These are phyloP conservation scores for Zonitis immaculata DNA, from an alignment of 2,888 invertebrate genomes.

Conservation along the genomic window DNA sequence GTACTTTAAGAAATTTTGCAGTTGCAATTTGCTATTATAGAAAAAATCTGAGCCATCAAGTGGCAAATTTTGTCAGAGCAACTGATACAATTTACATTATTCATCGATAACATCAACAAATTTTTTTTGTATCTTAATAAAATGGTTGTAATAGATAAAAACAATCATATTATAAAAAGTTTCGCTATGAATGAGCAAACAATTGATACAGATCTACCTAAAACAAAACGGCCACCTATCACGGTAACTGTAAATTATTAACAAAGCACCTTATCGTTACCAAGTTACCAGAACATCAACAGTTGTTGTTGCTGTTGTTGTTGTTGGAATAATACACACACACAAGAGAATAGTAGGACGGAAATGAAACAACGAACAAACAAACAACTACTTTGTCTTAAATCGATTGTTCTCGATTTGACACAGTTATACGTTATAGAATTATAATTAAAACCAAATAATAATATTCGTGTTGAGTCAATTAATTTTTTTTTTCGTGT, in stretches of 20 bases:
- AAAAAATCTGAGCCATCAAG: no score
- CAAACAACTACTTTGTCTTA: conserved; percentile 18
- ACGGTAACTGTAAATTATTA: conserved; percentile 27
- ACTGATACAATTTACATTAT: no score
- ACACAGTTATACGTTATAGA: conserved; percentile 1
- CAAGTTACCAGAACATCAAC: conserved; percentile 27
- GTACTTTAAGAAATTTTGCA: no score
- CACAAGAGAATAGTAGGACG: no score
- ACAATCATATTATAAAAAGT: conserved; percentile 18
- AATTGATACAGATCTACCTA: conserved; percentile 22
- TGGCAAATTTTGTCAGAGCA: no score
- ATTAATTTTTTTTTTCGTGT: no score
- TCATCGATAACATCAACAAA: not conserved
- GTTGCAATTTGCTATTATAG: no score
- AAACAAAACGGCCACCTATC: conserved; percentile 24
- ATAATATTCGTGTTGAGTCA: no score
- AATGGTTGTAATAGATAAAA: conserved; percentile 5
- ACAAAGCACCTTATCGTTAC: conserved; percentile 25
- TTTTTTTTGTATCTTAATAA: no score
- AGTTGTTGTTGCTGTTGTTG: no score
- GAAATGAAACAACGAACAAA: conserved; percentile 15
- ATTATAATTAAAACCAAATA: not conserved
- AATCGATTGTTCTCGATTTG: conserved; percentile 13
- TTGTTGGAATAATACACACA: no score
- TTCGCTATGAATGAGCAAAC: conserved; percentile 25